Evolutionary conservation across 2,797 vertebrate species (phyloP), one percentile per base, ranked within the genome.

Genomic region (Enteromius unitaeniatus): DNA sequence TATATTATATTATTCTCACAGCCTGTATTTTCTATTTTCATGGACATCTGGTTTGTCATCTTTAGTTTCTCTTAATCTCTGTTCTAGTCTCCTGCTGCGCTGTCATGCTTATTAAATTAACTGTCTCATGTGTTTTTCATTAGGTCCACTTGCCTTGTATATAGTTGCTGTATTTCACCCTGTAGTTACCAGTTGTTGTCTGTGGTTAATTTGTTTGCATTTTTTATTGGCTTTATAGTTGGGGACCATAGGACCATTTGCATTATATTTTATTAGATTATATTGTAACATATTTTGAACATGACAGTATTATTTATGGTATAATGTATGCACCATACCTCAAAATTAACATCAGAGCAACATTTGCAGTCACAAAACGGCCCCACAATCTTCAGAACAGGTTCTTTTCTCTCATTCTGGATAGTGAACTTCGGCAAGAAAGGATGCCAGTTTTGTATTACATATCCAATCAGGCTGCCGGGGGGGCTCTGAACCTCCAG

Each of bases 401-500:
- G 89, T 4, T 65, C 92, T 76, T 37, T 93, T 72, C 85, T 91
- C 60, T 94, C 94, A 26, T 96, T 93, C 47, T 93, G 94, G 87
- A 97, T 88, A 10, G 92, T 94, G 47, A 96, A 97, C 75, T 94
- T 94, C 0, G 95, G 95, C 60, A 95, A 83, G 84, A 89, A 95
- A 17, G 90, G 81, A 86, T 96, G 92, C 95, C 96, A 97, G 69
- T 91, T 88, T 83, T 97, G 95, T 1, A 86, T 87, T 19, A 97
- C 84, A 0, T 94, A 97, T 40, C 96, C 96, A 23, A 96, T 78
- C 37, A 92, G 86, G 14, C 45, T 88, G 4, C 96, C 96, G 11
- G 94, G 95, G 7, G 96, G 96, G 0, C 94, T 93, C 76, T 96
- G 95, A 42, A 96, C 94, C 90, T 97, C 96, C 78, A 97, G 67